These are phyloP conservation scores for Rhagoletis pomonella DNA, from an alignment of 1,140 invertebrate genomes.

Conservation along the genomic window DNA sequence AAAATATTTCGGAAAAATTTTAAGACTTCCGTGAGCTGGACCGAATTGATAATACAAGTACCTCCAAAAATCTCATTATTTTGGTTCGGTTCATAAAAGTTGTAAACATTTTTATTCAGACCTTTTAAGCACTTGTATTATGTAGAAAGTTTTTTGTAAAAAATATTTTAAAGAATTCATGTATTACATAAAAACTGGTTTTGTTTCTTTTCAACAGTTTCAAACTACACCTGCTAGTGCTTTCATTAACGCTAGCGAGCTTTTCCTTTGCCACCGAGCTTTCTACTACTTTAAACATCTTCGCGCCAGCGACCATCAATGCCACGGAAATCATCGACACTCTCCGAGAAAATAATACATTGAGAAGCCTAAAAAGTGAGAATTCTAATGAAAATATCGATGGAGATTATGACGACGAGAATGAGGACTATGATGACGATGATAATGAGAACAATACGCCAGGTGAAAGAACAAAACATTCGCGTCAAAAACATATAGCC, in stretches of 20 bases:
- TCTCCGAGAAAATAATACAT: not conserved
- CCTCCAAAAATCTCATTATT: too few species aligned
- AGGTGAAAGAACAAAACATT: constrained; percentile 54
- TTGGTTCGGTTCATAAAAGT: too few species aligned
- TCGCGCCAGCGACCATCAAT: not conserved
- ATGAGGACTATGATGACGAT: constrained; percentile 57
- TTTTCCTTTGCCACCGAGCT: not conserved
- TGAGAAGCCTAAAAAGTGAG: not conserved
- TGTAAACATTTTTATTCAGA: too few species aligned
- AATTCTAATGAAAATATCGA: not conserved
- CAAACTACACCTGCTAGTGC: not conserved
- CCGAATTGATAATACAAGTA: too few species aligned
- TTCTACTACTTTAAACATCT: not conserved
- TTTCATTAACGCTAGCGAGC: not conserved
- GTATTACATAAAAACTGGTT: not conserved
- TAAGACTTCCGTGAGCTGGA: too few species aligned
- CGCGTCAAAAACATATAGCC: constrained; percentile 57
- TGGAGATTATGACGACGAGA: constrained; percentile 5
- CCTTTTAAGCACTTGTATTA: too few species aligned
- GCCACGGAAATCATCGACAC: not conserved
- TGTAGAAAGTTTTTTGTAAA: too few species aligned
- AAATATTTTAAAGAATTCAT: too few species aligned
- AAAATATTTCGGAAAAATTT: too few species aligned
- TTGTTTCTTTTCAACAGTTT: not conserved
- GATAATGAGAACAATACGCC: constrained; percentile 61